Base-by-base conservation (phyloP, 2,113 vertebrate species). In the Connochaetes taurinus region DNA sequence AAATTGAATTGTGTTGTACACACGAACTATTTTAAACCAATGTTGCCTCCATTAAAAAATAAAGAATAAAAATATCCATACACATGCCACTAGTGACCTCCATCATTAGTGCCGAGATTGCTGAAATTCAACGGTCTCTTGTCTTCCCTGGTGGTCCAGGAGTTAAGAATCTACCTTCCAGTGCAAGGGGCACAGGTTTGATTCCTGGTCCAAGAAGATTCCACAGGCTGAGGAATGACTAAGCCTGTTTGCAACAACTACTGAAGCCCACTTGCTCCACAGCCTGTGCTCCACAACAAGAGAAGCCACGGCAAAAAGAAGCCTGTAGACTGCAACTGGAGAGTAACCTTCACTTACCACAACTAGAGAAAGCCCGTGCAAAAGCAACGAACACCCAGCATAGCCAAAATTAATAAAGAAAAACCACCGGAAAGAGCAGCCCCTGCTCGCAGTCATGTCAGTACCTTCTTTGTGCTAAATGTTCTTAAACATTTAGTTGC, bases 321-420 rank as follows among this genome's bases (percentile, higher is more conserved):
- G 23, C 71, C 36, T 7, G 23, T 21, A 76, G 11, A 3, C 67
- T 6, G n/a, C 67, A 6, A 2, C 21, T 3, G 25, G 67, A 40
- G 36, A 13, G 21, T 43, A 74, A 2, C 36, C 71, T 25, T 43
- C 71, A 13, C 36, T 74, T 43, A 6, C 36, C n/a, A 3, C 67
- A 74, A 74, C 36, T 25, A 40, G 67, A 40, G 36, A 74, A 74
- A 74, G 36, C 21, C 36, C 2, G 1, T 25, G 67, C 71, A 76
- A 25, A 76, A 76, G 11, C 71, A 76, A 7, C 6, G 0, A 25
- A 7, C 36, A 25, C 23, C 10, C 36, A 2, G 36, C 2, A 6
- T 2, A 43, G 36, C 36, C 36, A 40, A 25, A 76, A 43, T 13
- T 74, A 74, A 25, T 74, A 13, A 25, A 43, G 3, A 43, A 7